phyloP scores from a whole-genome alignment of 2,888 invertebrate genomes.

The Ochropacha duplaris region DNA sequence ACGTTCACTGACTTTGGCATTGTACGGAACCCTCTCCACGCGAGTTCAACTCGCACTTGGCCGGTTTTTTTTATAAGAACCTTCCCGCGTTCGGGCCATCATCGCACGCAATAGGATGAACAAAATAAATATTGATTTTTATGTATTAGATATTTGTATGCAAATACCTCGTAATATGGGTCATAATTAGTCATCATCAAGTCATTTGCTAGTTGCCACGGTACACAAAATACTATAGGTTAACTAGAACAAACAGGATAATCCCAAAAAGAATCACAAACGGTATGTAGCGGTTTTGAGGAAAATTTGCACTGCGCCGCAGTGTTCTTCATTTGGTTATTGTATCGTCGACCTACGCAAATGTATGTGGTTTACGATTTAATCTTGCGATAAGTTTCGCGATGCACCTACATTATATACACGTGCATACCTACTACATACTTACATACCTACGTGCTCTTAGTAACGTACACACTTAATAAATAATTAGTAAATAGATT shows the following conservation, averaged over 20 bases:
- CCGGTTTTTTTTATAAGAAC: no score
- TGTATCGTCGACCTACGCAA: constrained; percentile 37
- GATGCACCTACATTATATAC: constrained; percentile 18
- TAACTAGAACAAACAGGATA: constrained; percentile 1
- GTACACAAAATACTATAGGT: background rate
- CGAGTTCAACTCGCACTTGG: no score
- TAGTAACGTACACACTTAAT: constrained; percentile 12
- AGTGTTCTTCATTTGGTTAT: constrained; percentile 30
- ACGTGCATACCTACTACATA: no score
- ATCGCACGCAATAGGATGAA: no score
- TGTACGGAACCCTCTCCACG: no score
- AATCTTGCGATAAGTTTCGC: constrained; percentile 30
- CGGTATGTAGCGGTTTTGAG: constrained; percentile 15
- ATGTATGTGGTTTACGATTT: constrained; percentile 31
- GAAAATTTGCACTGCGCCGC: constrained; percentile 26
- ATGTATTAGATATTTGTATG: no score
- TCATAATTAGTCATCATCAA: background rate
- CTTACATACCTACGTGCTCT: constrained; percentile 20
- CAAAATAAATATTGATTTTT: no score
- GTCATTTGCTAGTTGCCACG: background rate
- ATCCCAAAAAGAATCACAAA: background rate
- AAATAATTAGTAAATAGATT: no score
- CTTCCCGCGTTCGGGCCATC: no score
- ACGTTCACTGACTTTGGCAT: no score
- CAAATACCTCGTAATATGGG: background rate